These are phyloP conservation scores for Tragulus kanchil DNA, from an alignment of 2,113 vertebrate genomes.

Conservation along the genomic window DNA sequence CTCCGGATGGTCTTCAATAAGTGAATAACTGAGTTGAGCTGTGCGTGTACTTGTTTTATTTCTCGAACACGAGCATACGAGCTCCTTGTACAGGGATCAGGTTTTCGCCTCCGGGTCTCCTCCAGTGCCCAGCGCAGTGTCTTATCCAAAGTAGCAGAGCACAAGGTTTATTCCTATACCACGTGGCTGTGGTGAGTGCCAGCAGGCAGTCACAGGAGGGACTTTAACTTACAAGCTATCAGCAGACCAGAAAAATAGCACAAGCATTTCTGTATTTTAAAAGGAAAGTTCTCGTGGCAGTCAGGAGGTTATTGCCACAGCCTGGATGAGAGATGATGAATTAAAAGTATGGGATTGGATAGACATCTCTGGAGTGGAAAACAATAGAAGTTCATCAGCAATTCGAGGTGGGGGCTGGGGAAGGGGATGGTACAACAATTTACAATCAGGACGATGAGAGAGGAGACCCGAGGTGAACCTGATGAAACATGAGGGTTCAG, in stretches of 20 bases:
- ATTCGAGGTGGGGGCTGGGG: not conserved
- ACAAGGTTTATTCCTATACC: accelerated
- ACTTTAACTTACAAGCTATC: not conserved
- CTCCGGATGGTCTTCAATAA: not conserved
- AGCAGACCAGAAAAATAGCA: not conserved
- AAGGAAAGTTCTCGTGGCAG: not conserved
- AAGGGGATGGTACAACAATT: not conserved
- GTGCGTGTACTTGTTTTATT: not conserved
- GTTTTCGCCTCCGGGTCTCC: not conserved
- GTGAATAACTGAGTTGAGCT: not conserved
- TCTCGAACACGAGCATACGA: not conserved
- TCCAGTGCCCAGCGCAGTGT: not conserved
- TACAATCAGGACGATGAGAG: not conserved
- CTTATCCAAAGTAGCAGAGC: not conserved
- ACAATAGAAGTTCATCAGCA: not conserved
- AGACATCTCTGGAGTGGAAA: not conserved
- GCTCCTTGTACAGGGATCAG: not conserved
- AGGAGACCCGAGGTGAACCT: too few species aligned
- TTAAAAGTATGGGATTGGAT: not conserved
- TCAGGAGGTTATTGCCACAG: not conserved
- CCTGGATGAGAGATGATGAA: not conserved
- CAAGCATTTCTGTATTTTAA: not conserved
- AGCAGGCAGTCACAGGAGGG: not conserved
- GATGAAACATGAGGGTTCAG: too few species aligned
- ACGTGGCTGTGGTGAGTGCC: accelerated